Conservation (phyloP, 2,797 vertebrate genomes). For the Tenualosa thibaudeaui region DNA sequence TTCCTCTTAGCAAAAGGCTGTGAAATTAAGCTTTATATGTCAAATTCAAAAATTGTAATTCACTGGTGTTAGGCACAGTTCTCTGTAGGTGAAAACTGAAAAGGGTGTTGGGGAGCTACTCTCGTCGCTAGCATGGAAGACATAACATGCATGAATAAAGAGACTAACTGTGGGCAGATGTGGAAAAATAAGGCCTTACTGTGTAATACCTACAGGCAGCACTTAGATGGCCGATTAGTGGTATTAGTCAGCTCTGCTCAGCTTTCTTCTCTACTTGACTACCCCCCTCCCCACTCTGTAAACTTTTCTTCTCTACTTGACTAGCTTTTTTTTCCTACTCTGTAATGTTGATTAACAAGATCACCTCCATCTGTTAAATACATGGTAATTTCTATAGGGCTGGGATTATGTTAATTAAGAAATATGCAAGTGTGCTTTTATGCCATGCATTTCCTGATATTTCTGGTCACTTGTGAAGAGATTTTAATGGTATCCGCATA, state of each 20-base stretch:
- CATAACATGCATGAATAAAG: conserved; percentile 19
- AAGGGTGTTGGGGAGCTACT: not conserved
- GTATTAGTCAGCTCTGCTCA: conserved; percentile 19
- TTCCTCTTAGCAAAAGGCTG: not conserved
- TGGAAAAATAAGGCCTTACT: conserved; percentile 18
- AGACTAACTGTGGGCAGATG: conserved; percentile 23
- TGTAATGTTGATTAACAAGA: conserved; percentile 18
- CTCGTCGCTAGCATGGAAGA: not conserved
- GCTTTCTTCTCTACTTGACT: conserved; percentile 16
- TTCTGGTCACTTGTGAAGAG: not conserved
- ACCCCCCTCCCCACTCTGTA: not conserved
- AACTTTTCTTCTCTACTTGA: conserved; percentile 8
- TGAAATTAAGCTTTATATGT: not conserved
- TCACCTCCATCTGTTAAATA: conserved; percentile 20
- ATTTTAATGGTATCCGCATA: not conserved
- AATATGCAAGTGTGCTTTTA: not conserved
- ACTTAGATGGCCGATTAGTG: not conserved
- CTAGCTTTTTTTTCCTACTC: not conserved
- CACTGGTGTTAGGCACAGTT: not conserved
- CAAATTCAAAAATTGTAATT: not conserved
- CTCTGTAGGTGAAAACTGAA: not conserved
- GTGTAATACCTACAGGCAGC: conserved; percentile 15
- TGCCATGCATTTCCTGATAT: not conserved
- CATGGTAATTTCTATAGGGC: not conserved
- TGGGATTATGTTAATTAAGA: not conserved